Percentiles rank a stretch among this genome's conserved stretches.
Conservation (phyloP, 64 coral and sea anemone genomes). For the Dendronephthya gigantea region DNA sequence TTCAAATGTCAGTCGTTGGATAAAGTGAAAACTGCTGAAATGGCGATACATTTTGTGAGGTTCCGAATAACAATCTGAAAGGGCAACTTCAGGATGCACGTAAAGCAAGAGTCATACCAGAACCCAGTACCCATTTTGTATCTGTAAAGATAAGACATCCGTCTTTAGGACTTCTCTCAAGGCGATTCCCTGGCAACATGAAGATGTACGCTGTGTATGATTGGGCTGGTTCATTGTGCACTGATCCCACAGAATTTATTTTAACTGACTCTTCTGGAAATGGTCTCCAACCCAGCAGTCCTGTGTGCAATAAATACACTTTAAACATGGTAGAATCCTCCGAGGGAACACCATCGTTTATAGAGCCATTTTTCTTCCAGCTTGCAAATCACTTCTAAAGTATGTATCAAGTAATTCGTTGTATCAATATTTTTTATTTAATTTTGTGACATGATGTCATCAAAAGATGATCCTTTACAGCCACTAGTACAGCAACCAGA, state of each 20-base stretch:
- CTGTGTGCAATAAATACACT: conserved; percentile 23
- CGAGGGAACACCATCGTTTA: conserved; percentile 46
- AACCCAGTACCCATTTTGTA: conserved; percentile 23
- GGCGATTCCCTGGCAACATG: conserved; percentile 13
- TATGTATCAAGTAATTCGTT: no score
- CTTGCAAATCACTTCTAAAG: no score
- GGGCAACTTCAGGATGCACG: background rate
- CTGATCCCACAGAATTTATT: conserved; percentile 27
- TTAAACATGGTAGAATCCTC: conserved; percentile 29
- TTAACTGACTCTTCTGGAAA: conserved; percentile 38
- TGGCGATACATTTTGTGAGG: background rate
- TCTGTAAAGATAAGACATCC: conserved; percentile 37
- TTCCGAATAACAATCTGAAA: background rate
- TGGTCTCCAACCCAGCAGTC: conserved; percentile 15
- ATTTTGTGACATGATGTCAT: no score
- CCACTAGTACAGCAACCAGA: no score
- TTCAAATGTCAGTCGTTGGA: conserved; percentile 29
- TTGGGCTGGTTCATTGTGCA: conserved; percentile 43
- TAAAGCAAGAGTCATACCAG: background rate
- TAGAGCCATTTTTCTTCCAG: no score
- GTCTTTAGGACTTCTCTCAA: conserved; percentile 20
- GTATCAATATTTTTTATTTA: no score
- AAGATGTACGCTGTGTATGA: conserved; percentile 46
- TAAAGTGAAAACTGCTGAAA: background rate
- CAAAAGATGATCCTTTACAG: no score